A percentile compares a stretch with the other conserved stretches of the same genome.
phyloP scores from a whole-genome alignment of 1,140 invertebrate species.

The Amphibalanus amphitrite region DNA sequence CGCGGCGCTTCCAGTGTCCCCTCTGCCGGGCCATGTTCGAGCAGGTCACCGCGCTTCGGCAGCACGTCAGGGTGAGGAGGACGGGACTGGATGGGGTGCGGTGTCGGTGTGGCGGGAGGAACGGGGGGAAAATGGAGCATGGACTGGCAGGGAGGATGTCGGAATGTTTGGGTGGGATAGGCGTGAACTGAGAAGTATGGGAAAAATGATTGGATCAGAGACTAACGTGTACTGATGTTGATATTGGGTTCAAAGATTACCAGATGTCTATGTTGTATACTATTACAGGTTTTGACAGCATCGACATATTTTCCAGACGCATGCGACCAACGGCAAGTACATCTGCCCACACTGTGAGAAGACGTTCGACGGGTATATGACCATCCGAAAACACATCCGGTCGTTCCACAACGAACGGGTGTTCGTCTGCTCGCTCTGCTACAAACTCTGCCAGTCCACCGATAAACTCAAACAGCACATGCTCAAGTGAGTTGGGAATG shows the following conservation, averaged over 20 bases:
- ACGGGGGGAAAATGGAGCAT: too few species aligned
- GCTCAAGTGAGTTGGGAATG: slow-evolving; percentile 26
- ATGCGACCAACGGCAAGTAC: slow-evolving; percentile 46
- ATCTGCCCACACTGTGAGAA: slow-evolving; percentile 52
- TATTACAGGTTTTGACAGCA: too few species aligned
- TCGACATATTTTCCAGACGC: too few species aligned
- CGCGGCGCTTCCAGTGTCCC: slow-evolving; percentile 47
- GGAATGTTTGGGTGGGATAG: too few species aligned
- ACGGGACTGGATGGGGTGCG: too few species aligned
- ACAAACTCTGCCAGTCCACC: slow-evolving; percentile 42
- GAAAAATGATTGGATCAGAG: too few species aligned
- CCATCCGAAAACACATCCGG: slow-evolving; percentile 53
- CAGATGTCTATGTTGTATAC: too few species aligned
- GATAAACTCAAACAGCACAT: slow-evolving; percentile 59
- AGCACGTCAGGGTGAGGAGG: slow-evolving; percentile 34
- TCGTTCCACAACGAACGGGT: slow-evolving; percentile 50
- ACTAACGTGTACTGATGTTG: too few species aligned
- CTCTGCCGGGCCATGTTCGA: slow-evolving; percentile 48
- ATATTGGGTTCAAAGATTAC: too few species aligned
- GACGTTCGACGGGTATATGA: slow-evolving; percentile 40
- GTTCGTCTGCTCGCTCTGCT: slow-evolving; percentile 42
- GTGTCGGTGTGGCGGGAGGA: too few species aligned
- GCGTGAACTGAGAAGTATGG: too few species aligned
- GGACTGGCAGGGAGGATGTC: too few species aligned
- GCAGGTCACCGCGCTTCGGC: slow-evolving; percentile 43